A percentile compares a stretch with the other conserved stretches of the same genome.
Evolutionary conservation across 2,113 vertebrate genomes (phyloP).

Genomic region (Pseudolaguvia tuberculata): DNA sequence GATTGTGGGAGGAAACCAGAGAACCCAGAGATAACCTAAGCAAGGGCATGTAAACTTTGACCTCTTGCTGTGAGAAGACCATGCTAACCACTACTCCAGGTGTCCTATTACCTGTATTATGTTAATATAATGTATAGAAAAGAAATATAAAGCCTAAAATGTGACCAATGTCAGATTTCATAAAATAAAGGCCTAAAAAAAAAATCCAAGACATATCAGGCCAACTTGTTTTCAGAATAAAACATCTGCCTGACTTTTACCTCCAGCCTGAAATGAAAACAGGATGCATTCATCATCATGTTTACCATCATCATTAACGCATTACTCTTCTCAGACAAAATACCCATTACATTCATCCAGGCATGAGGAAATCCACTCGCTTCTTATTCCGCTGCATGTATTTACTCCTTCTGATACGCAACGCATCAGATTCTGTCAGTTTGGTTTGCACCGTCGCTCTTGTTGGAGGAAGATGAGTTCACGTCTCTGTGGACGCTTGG

Average conservation of each 20-base stretch:
- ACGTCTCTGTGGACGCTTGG: constrained; percentile 86
- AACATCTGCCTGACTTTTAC: background rate
- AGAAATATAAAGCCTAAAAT: background rate
- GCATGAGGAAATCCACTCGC: background rate
- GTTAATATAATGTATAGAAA: background rate
- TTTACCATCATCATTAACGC: constrained; percentile 9
- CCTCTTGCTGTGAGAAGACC: too few species aligned
- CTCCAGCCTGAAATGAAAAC: background rate
- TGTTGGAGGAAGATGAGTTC: constrained; percentile 83
- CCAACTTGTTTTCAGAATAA: background rate
- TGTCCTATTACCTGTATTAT: too few species aligned
- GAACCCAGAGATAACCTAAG: background rate
- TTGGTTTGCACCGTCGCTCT: constrained; percentile 75
- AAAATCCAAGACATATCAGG: too few species aligned
- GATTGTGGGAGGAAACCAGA: too few species aligned
- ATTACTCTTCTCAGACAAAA: background rate
- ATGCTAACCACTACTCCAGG: too few species aligned
- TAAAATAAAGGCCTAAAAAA: too few species aligned
- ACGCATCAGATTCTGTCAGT: constrained; percentile 80
- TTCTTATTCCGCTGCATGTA: background rate
- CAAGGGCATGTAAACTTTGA: too few species aligned
- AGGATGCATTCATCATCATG: background rate
- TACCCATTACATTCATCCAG: background rate
- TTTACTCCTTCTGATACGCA: constrained; percentile 13
- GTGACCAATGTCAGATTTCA: background rate